Conservation (phyloP, 2,113 vertebrate species). For the Muntiacus muntjak region DNA sequence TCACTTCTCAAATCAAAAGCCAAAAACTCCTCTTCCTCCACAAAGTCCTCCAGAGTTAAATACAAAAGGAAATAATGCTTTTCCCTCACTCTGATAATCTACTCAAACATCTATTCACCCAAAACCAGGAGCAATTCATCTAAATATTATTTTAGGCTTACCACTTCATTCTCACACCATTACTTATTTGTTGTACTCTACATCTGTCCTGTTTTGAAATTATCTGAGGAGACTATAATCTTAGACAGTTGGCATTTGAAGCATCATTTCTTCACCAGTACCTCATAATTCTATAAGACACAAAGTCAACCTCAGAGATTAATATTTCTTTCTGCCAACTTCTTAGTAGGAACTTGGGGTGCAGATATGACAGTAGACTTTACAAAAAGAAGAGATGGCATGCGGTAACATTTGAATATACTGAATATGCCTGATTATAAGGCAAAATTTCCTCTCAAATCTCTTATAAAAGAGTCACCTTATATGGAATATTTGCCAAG, state of each 20-base stretch:
- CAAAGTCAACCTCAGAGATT: neutral
- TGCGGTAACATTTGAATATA: neutral
- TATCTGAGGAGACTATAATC: neutral
- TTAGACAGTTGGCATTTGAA: neutral
- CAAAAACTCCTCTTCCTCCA: neutral
- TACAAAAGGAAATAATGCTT: neutral
- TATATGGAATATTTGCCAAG: neutral
- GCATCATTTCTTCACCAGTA: neutral
- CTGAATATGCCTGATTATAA: neutral
- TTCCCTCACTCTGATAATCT: neutral
- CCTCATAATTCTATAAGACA: neutral
- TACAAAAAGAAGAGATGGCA: neutral
- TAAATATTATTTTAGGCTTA: neutral
- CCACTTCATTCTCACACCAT: neutral
- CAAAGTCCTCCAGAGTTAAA: neutral
- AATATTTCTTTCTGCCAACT: neutral
- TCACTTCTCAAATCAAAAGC: neutral
- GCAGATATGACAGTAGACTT: neutral
- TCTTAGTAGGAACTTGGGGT: neutral
- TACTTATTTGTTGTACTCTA: neutral
- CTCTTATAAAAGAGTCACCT: neutral
- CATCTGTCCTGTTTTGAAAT: neutral
- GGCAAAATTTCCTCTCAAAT: neutral
- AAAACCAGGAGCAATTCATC: neutral
- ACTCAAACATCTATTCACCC: neutral